Conservation (phyloP, 2,888 invertebrate species). For the Latrodectus hesperus region DNA sequence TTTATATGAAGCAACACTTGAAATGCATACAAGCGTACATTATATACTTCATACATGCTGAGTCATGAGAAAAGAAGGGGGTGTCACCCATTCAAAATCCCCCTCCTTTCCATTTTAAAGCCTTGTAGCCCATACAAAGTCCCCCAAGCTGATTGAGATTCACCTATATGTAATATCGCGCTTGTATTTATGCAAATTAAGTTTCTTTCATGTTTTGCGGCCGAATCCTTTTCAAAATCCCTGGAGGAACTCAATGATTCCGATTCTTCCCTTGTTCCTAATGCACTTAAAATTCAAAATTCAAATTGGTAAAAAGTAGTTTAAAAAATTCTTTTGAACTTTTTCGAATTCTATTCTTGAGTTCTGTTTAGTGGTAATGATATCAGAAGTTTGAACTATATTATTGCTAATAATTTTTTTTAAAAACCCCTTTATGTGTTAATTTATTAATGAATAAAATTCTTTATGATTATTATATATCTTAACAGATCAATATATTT, state of each 20-base stretch:
- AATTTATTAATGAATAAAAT: too few relatives aligned
- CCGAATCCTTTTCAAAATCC: not conserved
- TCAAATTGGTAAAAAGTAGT: too few relatives aligned
- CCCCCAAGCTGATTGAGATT: conserved; percentile 27
- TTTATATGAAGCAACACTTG: too few relatives aligned
- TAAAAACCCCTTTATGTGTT: too few relatives aligned
- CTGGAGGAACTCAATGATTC: not conserved
- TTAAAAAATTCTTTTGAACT: too few relatives aligned
- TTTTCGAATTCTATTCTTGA: too few relatives aligned
- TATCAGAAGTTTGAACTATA: too few relatives aligned
- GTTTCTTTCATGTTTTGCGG: conserved; percentile 17
- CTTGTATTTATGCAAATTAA: conserved; percentile 27
- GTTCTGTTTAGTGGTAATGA: too few relatives aligned
- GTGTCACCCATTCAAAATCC: not conserved
- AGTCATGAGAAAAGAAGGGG: not conserved
- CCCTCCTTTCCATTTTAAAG: not conserved
- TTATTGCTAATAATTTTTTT: too few relatives aligned
- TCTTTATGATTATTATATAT: too few relatives aligned
- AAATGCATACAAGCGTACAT: too few relatives aligned
- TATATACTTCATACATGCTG: not conserved
- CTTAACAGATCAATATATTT: too few relatives aligned
- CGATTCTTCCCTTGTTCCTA: not conserved
- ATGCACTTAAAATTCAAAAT: not conserved
- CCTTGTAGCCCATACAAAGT: not conserved
- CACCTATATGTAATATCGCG: conserved; percentile 11